Evolutionary conservation across 2,113 vertebrate genomes (phyloP), one percentile per base, ranked within the genome.

Genomic region (Otis tarda): DNA sequence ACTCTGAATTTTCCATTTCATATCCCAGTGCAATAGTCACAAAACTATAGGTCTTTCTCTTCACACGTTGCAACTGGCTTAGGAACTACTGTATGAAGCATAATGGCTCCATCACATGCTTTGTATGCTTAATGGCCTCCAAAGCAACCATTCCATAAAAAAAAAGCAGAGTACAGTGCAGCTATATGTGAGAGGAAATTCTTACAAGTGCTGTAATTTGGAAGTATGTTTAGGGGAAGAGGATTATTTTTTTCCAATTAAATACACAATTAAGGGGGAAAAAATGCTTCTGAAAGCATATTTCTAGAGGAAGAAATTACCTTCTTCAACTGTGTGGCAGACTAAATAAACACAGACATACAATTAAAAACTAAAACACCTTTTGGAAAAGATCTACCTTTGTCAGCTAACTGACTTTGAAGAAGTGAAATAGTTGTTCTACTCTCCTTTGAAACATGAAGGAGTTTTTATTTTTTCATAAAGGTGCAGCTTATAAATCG

Each of bases 281-380:
- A 59, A 83, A 61, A 16, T 25, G 61, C 60, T 89, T 90, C 69
- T 80, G 61, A 81, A 92, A 87, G 47, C 16, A 17, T 78, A 81
- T 84, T 94, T 70, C 60, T 80, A 35, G 27, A 55, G 64, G 24
- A 68, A 96, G 95, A 92, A 76, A 59, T 73, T 74, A 88, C 47
- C 45, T 56, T 33, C 35, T 93, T 88, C 73, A 93, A 16, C 50
- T 87, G 43, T 87, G 77, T 89, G 73, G 70, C 41, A 94, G 45
- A 59, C 23, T 80, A 75, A 79, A 91, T 60, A 96, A 95, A 96
- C 18, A 91, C 19, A 93, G n/a, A 57, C 31, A 74, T 16, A 77
- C 2, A 90, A 96, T 95, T 94, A 97, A 96, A 98, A 95, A 94
- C 93, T 91, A 96, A 96, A 63, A 82, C 31, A 70, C 50, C 41